Evolutionary conservation across 2,113 vertebrate genomes (phyloP).

Genomic region (Labrus mixtus): DNA sequence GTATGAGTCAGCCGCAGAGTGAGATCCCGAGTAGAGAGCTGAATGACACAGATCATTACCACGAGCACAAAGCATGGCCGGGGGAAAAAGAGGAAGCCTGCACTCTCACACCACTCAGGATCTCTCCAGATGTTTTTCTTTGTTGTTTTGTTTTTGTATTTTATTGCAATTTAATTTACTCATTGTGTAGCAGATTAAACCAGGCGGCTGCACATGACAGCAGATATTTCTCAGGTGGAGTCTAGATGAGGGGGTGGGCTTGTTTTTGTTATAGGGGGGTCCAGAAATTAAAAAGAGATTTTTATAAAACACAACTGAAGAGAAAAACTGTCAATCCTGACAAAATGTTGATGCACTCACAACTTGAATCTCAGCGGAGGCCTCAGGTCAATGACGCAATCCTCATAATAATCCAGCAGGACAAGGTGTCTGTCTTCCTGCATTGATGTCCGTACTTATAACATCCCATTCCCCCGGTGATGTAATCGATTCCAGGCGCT

Average conservation of each 20-base stretch:
- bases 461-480: slow-evolving; percentile 41
- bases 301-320: slow-evolving; percentile 1
- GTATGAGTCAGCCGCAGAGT: slow-evolving; percentile 70
- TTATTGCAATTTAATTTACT: slow-evolving; percentile 7
- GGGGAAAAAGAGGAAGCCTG: slow-evolving; percentile 39
- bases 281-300: not conserved
- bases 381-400: slow-evolving; percentile 54
- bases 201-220: not conserved
- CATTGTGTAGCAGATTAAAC: slow-evolving; percentile 29
- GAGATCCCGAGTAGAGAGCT: slow-evolving; percentile 73
- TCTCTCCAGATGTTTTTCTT: slow-evolving; percentile 44
- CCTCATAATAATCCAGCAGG: slow-evolving; percentile 53
- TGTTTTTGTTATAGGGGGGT: not conserved
- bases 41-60: slow-evolving; percentile 76
- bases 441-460: slow-evolving; percentile 44
- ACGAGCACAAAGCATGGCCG: slow-evolving; percentile 62
- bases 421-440: slow-evolving; percentile 39
- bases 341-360: slow-evolving; percentile 28
- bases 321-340: not conserved
- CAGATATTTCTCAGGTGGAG: too few relatives aligned
- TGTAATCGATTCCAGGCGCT: slow-evolving; percentile 44
- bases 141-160: not conserved
- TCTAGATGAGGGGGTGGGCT: not conserved
- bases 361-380: slow-evolving; percentile 20
- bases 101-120: slow-evolving; percentile 47